Base-by-base conservation (phyloP, 2,888 invertebrate genomes). In the Protodeltote pygarga region DNA sequence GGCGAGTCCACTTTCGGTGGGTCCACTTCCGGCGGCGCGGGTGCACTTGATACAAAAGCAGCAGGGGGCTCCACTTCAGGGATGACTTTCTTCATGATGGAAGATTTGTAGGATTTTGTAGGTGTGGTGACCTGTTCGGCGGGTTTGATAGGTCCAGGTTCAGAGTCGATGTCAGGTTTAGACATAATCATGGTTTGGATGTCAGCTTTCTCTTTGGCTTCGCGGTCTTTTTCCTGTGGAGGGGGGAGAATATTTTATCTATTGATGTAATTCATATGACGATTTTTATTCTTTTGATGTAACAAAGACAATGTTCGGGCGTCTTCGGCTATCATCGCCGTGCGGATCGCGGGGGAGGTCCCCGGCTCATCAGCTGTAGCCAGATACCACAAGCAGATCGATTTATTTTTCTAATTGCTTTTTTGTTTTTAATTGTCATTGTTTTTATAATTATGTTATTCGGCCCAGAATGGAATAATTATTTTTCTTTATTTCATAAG, bases 211-310 rank as follows among this genome's bases (percentile, higher is more conserved):
- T 82, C 77, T 65, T 83, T 80, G 9, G 67, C 68, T 33, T 76
- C 19, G 1, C 83, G 78, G 4, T 85, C 85, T 70, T 87, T 87
- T 71, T 89, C 89, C 89, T 89, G 41, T 31, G 10, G 20, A 29
- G 33, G 28, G 25, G 39, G 41, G 23, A 13, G 44, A 21, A 21
- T 6, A 23, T 4, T n/a, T 9, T 2, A 19, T 31, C 19, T 6
- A 1, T 11, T n/a, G n/a, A n/a, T n/a, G n/a, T n/a, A n/a, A n/a
- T n/a, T n/a, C n/a, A n/a, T n/a, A n/a, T n/a, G n/a, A n/a, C n/a
- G n/a, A n/a, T n/a, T n/a, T n/a, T n/a, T n/a, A n/a, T n/a, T n/a
- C n/a, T n/a, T n/a, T n/a, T n/a, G n/a, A n/a, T n/a, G n/a, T n/a
- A n/a, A n/a, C n/a, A n/a, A n/a, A n/a, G n/a, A n/a, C n/a, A n/a